Conservation (phyloP, 2,888 invertebrate genomes). For the Girardia tigrina region DNA sequence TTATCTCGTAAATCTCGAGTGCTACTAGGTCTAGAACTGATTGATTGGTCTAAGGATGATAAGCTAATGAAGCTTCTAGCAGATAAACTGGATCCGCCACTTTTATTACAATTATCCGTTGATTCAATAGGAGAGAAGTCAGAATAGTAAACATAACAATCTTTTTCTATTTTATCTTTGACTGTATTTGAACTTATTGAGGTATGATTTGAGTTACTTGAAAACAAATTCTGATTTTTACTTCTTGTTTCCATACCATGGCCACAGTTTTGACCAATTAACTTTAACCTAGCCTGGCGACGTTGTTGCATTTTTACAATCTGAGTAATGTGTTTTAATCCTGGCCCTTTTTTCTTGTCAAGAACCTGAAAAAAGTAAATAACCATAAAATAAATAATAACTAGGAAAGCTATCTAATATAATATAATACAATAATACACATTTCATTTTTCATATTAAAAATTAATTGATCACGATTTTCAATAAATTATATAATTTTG, state of each 20-base stretch:
- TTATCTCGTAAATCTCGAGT: neutral
- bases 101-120: conserved; percentile 10
- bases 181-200: neutral
- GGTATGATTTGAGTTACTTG: neutral
- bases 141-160: neutral
- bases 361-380: conserved; percentile 9
- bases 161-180: conserved; percentile 5
- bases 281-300: conserved; percentile 25
- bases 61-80: neutral
- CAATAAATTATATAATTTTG: no score
- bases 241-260: neutral
- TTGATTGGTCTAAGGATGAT: neutral
- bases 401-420: no score
- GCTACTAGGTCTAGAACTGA: neutral
- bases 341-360: conserved; percentile 34
- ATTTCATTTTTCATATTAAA: no score
- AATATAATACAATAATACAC: no score
- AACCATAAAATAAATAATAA: no score
- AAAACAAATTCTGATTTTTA: neutral
- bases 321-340: conserved; percentile 33
- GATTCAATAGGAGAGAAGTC: neutral
- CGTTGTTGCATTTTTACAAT: conserved; percentile 31
- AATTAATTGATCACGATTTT: no score
- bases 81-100: neutral
- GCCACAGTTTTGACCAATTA: neutral